A percentile compares a stretch with the other conserved stretches of the same genome.
phyloP scores from a whole-genome alignment of 92 coral and sea anemone species.

The Virgularia gustaviana region DNA sequence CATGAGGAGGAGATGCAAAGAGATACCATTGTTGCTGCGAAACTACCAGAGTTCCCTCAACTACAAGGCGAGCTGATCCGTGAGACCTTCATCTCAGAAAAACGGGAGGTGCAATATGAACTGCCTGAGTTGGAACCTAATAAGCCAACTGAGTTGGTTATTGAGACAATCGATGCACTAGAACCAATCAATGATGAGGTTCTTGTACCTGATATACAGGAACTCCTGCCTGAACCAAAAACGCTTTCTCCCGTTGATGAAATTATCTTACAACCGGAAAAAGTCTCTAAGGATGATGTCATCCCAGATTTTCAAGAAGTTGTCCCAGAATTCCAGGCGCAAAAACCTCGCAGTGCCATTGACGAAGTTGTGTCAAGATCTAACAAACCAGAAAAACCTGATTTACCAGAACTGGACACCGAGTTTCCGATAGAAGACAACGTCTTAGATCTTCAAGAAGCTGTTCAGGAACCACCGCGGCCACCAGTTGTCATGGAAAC shows the following conservation, averaged over 20 bases:
- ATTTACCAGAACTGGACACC: slow-evolving; percentile 1
- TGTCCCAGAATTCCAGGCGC: neutral
- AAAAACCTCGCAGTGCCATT: neutral
- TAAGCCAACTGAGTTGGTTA: slow-evolving; percentile 10
- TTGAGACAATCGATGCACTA: slow-evolving; percentile 2
- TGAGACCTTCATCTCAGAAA: slow-evolving; percentile 15
- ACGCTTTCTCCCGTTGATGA: slow-evolving; percentile 14
- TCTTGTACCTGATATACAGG: slow-evolving; percentile 17
- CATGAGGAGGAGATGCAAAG: neutral
- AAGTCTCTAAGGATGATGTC: neutral
- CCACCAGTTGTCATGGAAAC: neutral
- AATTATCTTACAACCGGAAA: neutral
- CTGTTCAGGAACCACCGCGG: slow-evolving; percentile 14
- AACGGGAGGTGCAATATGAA: neutral
- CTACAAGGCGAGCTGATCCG: slow-evolving; percentile 1
- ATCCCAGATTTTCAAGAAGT: slow-evolving; percentile 1
- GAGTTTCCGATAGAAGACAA: neutral
- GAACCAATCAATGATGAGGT: slow-evolving; percentile 4
- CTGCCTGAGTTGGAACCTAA: neutral
- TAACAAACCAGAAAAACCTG: slow-evolving; percentile 13
- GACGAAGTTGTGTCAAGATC: neutral
- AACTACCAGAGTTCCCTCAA: slow-evolving; percentile 15
- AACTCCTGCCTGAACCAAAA: slow-evolving; percentile 18
- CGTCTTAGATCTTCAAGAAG: slow-evolving; percentile 7
- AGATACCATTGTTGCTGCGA: neutral